Evolutionary conservation across 2,113 vertebrate species (phyloP).

Genomic region (Amazona guildingii): DNA sequence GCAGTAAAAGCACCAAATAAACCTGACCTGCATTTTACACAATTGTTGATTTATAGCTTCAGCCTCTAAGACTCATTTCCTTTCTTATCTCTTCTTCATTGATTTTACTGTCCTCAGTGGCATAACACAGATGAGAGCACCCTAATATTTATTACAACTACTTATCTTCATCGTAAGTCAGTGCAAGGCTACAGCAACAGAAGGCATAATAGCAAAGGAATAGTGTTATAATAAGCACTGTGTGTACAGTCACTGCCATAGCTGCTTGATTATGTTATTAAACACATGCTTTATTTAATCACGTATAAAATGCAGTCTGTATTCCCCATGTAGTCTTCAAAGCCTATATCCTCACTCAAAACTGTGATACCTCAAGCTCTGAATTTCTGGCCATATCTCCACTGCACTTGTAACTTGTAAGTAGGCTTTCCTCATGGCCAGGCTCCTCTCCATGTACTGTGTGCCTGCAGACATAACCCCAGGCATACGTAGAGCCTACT

Average conservation of each 20-base stretch:
- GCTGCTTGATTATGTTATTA: neutral
- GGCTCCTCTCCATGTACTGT: neutral
- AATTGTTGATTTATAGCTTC: neutral
- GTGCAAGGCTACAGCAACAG: neutral
- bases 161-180: neutral
- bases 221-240: neutral
- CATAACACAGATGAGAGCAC: neutral
- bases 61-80: neutral
- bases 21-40: neutral
- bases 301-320: neutral
- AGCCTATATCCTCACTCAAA: neutral
- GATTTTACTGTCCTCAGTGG: neutral
- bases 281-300: neutral
- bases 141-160: neutral
- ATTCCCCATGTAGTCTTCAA: neutral
- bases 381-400: neutral
- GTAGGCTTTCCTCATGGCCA: neutral
- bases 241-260: neutral
- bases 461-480: neutral
- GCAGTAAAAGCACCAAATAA: neutral
- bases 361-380: neutral
- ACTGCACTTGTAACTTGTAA: fast-evolving
- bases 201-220: neutral
- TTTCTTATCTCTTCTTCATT: neutral
- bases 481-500: neutral